Base-by-base conservation (phyloP, 2,888 invertebrate genomes). In the Lymantria dispar region DNA sequence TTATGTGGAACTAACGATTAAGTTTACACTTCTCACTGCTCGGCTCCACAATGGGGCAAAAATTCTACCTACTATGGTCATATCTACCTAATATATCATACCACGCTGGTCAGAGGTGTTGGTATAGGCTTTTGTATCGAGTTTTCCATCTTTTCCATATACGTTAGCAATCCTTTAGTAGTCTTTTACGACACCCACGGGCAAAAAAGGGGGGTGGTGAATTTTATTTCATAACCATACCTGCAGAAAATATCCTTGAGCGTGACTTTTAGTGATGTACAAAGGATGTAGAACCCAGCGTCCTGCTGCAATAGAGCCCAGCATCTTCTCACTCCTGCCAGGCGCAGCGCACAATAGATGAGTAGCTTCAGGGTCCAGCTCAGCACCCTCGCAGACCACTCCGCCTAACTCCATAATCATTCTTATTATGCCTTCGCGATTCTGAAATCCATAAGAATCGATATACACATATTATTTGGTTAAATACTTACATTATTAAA, bases 271-370 rank as follows among this genome's bases (percentile, higher is more conserved):
- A 7, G 94, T 93, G 1, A 98, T 83, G 71, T 97, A 98, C 0
- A 94, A 93, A 1, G 94, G 93, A 68, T 96, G 96, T n/a, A 98
- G 83, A 10, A 98, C 93, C 98, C 98, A 98, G 68, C 96, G 95
- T 13, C 98, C 98, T 0, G 96, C 93, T 0, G 98, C 98, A 54
- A 98, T 94, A 52, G 95, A 95, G 0, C 96, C 95, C 29, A 98
- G 87, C 85, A 96, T 94, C 87, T 98, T 98, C 89, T 98, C 98
- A 74, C 96, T 98, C 52, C 97, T 93, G 8, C 93, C 92, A 0
- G 95, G 94, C 70, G 94, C 94, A 42, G 94, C 92, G 63, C 96
- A 95, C 31, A 98, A 86, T 15, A 98, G 84, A 76, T 98, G 98
- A 0, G 96, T 96, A 0, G 85, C 84, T 0, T 82, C 80, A 0